Evolutionary conservation across 2,888 invertebrate species (phyloP).

Genomic region (Cancer borealis): DNA sequence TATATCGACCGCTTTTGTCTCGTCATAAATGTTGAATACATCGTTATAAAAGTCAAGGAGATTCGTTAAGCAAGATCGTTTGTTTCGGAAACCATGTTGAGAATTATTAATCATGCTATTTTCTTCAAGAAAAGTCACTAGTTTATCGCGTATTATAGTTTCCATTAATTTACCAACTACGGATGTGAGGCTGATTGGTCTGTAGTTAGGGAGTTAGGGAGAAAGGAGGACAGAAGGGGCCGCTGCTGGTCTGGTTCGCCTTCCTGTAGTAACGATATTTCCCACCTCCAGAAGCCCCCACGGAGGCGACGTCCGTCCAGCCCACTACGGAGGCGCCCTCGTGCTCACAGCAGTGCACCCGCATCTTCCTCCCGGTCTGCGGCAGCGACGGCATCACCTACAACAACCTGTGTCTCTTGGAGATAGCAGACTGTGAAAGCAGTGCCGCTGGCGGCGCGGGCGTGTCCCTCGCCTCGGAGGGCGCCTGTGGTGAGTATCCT

Average conservation of each 20-base stretch:
- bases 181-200: too few species aligned
- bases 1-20: too few species aligned
- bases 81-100: too few species aligned
- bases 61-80: too few species aligned
- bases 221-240: neutral
- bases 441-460: neutral
- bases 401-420: conserved; percentile 48
- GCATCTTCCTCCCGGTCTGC: conserved; percentile 49
- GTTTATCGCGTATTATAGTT: too few species aligned
- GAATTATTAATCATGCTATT: too few species aligned
- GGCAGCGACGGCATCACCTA: conserved; percentile 54
- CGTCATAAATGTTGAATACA: too few species aligned
- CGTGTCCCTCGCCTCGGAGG: neutral
- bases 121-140: too few species aligned
- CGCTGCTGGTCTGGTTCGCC: neutral
- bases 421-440: conserved; percentile 17
- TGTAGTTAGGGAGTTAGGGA: too few species aligned
- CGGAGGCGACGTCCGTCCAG: neutral
- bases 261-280: neutral
- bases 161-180: too few species aligned
- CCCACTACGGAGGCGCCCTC: neutral
- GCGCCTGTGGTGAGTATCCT: conserved; percentile 46
- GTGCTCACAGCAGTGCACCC: conserved; percentile 43
- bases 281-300: neutral
- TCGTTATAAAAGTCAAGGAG: too few species aligned